Percentiles rank a stretch among this genome's conserved stretches.
phyloP scores from a whole-genome alignment of 2,888 invertebrate species.

The Rhingia rostrata region DNA sequence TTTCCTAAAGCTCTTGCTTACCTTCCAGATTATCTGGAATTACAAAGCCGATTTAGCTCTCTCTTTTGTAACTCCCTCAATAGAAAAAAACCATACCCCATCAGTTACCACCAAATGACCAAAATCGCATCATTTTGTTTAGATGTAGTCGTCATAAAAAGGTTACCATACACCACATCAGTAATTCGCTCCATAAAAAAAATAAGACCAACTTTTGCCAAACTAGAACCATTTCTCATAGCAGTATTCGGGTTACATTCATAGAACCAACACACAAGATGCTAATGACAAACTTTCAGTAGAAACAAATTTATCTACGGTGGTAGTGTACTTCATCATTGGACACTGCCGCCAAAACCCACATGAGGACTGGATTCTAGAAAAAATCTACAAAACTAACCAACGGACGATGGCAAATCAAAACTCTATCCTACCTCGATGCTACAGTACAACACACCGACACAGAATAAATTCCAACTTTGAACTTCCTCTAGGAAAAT shows the following conservation, averaged over 20 bases:
- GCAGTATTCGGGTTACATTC: conserved; percentile 35
- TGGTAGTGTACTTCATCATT: conserved; percentile 12
- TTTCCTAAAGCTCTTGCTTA: too few relatives aligned
- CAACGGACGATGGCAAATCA: conserved; percentile 33
- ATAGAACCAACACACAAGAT: conserved; percentile 36
- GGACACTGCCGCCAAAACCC: neutral
- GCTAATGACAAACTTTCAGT: conserved; percentile 65
- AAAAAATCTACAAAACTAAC: conserved; percentile 23
- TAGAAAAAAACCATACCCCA: neutral
- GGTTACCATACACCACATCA: neutral
- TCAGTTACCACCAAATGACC: conserved; percentile 16
- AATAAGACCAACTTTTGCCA: conserved; percentile 15
- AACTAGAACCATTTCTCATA: conserved; percentile 20
- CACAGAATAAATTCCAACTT: conserved; percentile 3
- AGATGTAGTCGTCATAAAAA: conserved; percentile 5
- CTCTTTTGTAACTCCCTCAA: too few relatives aligned
- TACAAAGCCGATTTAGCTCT: too few relatives aligned
- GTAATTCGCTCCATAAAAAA: neutral
- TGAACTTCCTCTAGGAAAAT: conserved; percentile 34
- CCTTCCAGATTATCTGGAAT: too few relatives aligned
- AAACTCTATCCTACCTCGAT: conserved; percentile 7
- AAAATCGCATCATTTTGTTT: conserved; percentile 32
- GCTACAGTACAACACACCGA: conserved; percentile 2
- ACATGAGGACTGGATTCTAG: conserved; percentile 13
- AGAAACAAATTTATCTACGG: conserved; percentile 58